Percentiles rank a stretch among this genome's conserved stretches.
These are phyloP conservation scores for Hippocampus abdominalis DNA, from an alignment of 2,113 vertebrate species.

Conservation along the genomic window DNA sequence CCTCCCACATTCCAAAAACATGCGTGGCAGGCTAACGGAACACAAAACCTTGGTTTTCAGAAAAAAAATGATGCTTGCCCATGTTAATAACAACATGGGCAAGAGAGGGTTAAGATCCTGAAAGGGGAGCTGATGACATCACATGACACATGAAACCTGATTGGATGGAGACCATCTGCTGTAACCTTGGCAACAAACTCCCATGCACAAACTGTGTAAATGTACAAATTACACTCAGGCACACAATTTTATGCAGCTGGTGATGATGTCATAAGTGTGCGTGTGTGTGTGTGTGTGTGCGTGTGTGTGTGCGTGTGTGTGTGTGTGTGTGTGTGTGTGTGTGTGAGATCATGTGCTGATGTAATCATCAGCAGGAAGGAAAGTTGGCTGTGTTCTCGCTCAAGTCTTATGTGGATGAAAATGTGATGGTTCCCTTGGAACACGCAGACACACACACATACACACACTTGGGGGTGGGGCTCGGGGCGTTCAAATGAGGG, in stretches of 20 bases:
- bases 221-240: neutral
- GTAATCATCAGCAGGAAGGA: constrained; percentile 66
- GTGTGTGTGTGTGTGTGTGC: constrained; percentile 9
- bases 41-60: no score
- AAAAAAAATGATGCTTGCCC: no score
- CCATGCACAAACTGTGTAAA: constrained; percentile 9
- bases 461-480: neutral
- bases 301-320: constrained; percentile 16
- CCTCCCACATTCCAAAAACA: no score
- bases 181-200: constrained; percentile 32
- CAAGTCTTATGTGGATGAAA: constrained; percentile 51
- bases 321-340: constrained; percentile 12
- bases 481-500: constrained; percentile 18
- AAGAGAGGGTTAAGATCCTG: neutral
- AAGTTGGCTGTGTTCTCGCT: constrained; percentile 60
- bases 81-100: neutral
- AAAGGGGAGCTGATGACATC: neutral
- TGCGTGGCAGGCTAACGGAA: no score
- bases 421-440: constrained; percentile 43
- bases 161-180: neutral
- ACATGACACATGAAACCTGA: constrained; percentile 1
- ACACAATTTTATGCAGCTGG: constrained; percentile 50
- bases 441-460: constrained; percentile 5
- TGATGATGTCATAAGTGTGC: constrained; percentile 61
- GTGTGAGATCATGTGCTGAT: constrained; percentile 64